Percentiles rank a stretch among this genome's conserved stretches.
phyloP scores from a whole-genome alignment of 2,888 invertebrate species.

The Yponomeuta plumbellus region DNA sequence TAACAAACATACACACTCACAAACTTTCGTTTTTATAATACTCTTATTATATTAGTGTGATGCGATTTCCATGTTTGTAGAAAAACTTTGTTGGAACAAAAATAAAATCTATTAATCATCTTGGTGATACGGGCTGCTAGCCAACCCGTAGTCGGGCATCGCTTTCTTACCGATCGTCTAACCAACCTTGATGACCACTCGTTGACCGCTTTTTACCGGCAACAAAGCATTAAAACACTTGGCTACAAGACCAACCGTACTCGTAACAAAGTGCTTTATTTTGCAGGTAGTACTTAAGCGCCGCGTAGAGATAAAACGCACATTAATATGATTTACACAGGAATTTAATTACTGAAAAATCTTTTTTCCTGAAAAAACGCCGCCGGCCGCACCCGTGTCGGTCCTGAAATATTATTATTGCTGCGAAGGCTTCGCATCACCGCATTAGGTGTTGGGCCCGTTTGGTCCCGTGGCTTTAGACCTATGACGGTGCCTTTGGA shows the following conservation, averaged over 20 bases:
- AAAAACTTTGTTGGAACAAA: no score
- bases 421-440: not conserved
- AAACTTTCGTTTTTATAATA: no score
- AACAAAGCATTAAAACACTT: not conserved
- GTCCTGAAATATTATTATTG: conserved; percentile 16
- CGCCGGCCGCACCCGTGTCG: conserved; percentile 38
- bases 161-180: no score
- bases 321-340: conserved; percentile 30
- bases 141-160: no score
- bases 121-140: no score
- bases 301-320: not conserved
- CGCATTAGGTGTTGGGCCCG: not conserved
- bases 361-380: conserved; percentile 40
- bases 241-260: not conserved
- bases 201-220: not conserved
- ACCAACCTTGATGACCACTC: no score
- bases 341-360: conserved; percentile 50
- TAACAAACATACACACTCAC: no score
- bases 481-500: no score
- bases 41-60: no score
- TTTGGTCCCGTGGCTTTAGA: not conserved
- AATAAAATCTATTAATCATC: no score
- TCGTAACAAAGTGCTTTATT: not conserved
- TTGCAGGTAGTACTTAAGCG: not conserved
- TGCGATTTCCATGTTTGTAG: no score